These are phyloP conservation scores for Felis chaus DNA, from an alignment of 2,113 vertebrate genomes.

Conservation along the genomic window DNA sequence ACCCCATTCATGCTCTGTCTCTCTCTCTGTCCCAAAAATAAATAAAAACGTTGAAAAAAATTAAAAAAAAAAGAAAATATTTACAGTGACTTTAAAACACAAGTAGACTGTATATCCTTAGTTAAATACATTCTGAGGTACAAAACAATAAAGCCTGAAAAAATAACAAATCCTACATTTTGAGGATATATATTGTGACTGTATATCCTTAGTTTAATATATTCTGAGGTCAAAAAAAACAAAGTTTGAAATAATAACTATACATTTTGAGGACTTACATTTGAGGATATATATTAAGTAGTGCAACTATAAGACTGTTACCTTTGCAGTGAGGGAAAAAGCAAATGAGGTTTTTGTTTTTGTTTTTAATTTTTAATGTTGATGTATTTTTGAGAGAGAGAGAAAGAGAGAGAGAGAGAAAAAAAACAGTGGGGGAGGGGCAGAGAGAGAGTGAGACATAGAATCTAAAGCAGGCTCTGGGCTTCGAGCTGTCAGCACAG, in stretches of 20 bases:
- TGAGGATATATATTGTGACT: background rate
- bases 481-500: too few relatives aligned
- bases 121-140: background rate
- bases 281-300: too few relatives aligned
- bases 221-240: background rate
- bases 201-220: background rate
- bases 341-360: background rate
- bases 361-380: too few relatives aligned
- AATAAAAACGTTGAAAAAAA: too few relatives aligned
- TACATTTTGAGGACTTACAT: background rate
- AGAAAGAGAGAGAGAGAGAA: too few relatives aligned
- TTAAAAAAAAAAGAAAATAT: background rate
- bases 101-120: background rate
- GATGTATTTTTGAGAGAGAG: too few relatives aligned
- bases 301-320: background rate
- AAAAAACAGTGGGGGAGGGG: too few relatives aligned
- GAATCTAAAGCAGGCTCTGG: too few relatives aligned
- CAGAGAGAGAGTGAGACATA: too few relatives aligned
- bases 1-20: too few relatives aligned
- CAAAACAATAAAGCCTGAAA: background rate
- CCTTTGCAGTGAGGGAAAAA: background rate
- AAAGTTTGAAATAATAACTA: background rate
- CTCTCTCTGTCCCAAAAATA: too few relatives aligned
- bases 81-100: background rate
- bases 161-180: background rate